Percentiles rank a stretch among this genome's conserved stretches.
These are phyloP conservation scores for Holacanthella duospinosa DNA, from an alignment of 2,888 invertebrate species.

Conservation along the genomic window DNA sequence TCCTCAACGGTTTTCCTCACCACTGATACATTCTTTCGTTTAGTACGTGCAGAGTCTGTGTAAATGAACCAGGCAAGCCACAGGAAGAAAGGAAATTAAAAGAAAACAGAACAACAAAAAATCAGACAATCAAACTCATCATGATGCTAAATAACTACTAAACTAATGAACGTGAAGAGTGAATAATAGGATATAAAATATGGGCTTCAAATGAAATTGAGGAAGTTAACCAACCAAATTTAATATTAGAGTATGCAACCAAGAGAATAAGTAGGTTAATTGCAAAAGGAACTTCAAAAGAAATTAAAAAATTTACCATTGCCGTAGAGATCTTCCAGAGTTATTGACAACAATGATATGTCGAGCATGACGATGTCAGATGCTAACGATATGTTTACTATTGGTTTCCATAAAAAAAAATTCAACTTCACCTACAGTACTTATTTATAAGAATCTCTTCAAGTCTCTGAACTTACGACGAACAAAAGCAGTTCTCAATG, in stretches of 20 bases:
- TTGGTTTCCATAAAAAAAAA: too few relatives aligned
- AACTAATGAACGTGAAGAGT: too few relatives aligned
- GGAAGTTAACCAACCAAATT: too few relatives aligned
- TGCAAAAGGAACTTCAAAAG: too few relatives aligned
- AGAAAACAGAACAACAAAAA: neutral
- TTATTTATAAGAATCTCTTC: too few relatives aligned
- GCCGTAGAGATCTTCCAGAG: constrained; percentile 9
- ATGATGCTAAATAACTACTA: neutral
- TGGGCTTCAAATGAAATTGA: too few relatives aligned
- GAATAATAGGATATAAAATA: too few relatives aligned
- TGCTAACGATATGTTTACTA: neutral
- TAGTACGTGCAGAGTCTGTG: neutral
- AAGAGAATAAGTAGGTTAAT: too few relatives aligned
- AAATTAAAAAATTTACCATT: neutral
- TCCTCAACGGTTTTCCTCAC: neutral
- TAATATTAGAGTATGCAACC: too few relatives aligned
- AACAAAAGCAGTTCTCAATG: too few relatives aligned
- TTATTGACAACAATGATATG: constrained; percentile 1
- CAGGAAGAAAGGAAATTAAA: neutral
- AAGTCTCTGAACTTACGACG: too few relatives aligned
- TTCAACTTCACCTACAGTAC: too few relatives aligned
- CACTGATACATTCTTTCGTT: neutral
- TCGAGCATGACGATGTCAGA: neutral
- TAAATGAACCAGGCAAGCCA: neutral
- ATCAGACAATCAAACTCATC: neutral